Base-by-base conservation (phyloP, 2,888 invertebrate species). In the Rosalia funebris region DNA sequence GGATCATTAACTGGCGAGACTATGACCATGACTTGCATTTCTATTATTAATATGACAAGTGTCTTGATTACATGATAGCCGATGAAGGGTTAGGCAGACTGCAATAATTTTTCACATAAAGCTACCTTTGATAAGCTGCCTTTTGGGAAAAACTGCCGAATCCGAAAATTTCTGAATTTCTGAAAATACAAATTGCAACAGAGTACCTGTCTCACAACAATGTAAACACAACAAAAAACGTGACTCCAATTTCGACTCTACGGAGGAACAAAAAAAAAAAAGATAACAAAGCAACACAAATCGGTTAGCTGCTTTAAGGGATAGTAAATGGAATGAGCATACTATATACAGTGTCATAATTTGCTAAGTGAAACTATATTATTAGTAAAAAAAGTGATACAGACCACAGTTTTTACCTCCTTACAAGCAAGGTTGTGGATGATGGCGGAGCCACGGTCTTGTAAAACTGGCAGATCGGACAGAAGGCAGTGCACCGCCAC, bases 401-500 rank as follows among this genome's bases (percentile, higher is more conserved):
- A 87, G 90, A 95, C 95, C 92, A 95, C 95, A 82, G 95, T 93
- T 88, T 95, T 95, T 87, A 95, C 95, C 91, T 96, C 95, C 90
- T 95, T 95, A 86, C 92, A 91, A 80, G 94, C 93, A 75, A 96
- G 85, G 83, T 96, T 96, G 84, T 94, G 91, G 72, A 96, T 88
- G 68, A 96, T 90, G 72, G 94, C 93, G 1, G 93, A 88, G 65
- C 96, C 96, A 66, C 89, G 84, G 69, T 93, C 91, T 77, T 92
- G 92, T 71, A 95, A 83, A 68, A 85, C 86, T 11, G 85, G 81
- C 57, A 88, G 87, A 62, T 90, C 90, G 14, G 91, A 88, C 34
- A 96, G 86, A 69, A 93, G 82, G 64, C 91, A 89, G 82, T 95
- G 94, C 39, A 95, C 95, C 41, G 92, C 92, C 62, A 94, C 92